Percentiles rank a stretch among this genome's conserved stretches.
Evolutionary conservation across 2,888 invertebrate genomes (phyloP).

Genomic region (Lysandra bellargus): DNA sequence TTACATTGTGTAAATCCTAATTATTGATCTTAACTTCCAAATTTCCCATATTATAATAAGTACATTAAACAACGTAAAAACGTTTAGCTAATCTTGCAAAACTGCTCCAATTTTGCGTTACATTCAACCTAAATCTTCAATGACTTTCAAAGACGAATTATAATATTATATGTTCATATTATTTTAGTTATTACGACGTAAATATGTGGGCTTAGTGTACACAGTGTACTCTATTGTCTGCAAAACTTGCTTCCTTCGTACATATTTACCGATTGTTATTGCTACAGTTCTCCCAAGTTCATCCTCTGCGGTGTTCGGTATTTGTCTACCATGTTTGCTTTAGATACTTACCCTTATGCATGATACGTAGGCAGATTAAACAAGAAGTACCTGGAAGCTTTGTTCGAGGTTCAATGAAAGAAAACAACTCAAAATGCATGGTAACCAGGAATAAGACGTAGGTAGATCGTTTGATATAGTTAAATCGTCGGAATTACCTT

Average conservation of each 20-base stretch:
- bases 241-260: background rate
- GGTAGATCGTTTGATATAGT: too few relatives aligned
- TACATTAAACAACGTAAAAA: too few relatives aligned
- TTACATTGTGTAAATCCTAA: background rate
- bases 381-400: background rate
- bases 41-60: background rate
- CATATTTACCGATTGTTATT: constrained; percentile 8
- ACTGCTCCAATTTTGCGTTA: background rate
- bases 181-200: background rate
- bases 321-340: background rate
- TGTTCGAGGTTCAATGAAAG: background rate
- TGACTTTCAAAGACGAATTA: background rate
- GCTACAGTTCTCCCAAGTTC: background rate
- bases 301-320: background rate
- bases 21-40: background rate
- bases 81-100: too few relatives aligned
- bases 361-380: background rate
- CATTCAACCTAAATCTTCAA: background rate
- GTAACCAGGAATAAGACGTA: too few relatives aligned
- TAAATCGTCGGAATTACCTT: too few relatives aligned
- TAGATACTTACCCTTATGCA: background rate
- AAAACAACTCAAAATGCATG: too few relatives aligned
- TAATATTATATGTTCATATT: background rate
- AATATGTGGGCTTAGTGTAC: background rate
- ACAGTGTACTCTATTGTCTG: background rate